Evolutionary conservation across 2,113 vertebrate species (phyloP), one percentile per base, ranked within the genome.

Genomic region (Megaceryle maxima): DNA sequence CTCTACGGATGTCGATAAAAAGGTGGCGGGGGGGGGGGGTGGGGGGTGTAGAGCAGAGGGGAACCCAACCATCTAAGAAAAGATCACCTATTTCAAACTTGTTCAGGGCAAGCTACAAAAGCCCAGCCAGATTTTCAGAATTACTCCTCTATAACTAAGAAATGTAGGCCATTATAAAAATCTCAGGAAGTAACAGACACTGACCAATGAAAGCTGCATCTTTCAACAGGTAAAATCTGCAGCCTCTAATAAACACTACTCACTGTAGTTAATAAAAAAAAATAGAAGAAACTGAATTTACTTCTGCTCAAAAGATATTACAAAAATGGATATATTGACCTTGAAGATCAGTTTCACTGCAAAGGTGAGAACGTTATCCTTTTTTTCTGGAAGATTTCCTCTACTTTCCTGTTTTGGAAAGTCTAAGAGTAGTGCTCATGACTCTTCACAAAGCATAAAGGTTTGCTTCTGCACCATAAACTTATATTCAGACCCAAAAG

Each of bases 1-100:
- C n/a, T n/a, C n/a, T n/a, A n/a, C n/a, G n/a, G n/a, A n/a, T n/a
- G n/a, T n/a, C n/a, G n/a, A n/a, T n/a, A n/a, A n/a, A n/a, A n/a
- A n/a, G n/a, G n/a, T n/a, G n/a, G n/a, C n/a, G 7, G 1, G 10
- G 6, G 4, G 39, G 31, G 39, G 6, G 3, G 5, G 7, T 1
- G 10, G 6, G 4, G 20, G 31, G 6, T 37, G 37, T 37, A 37
- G 37, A 37, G 37, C 37, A 21, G n/a, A 35, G 25, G n/a, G 18
- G 12, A 31, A 41, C 28, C 10, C 44, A 62, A 13, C 12, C n/a
- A 4, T 16, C 7, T 41, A 37, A 73, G 26, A 28, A 55, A 43
- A 4, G 3, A 57, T 10, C 29, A 37, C 6, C 29, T 63, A 63
- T 70, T 70, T 16, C 50, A 35, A 68, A 81, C 25, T 35, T 67